Evolutionary conservation across 2,113 vertebrate species (phyloP).

Genomic region (Cheirogaleus medius): DNA sequence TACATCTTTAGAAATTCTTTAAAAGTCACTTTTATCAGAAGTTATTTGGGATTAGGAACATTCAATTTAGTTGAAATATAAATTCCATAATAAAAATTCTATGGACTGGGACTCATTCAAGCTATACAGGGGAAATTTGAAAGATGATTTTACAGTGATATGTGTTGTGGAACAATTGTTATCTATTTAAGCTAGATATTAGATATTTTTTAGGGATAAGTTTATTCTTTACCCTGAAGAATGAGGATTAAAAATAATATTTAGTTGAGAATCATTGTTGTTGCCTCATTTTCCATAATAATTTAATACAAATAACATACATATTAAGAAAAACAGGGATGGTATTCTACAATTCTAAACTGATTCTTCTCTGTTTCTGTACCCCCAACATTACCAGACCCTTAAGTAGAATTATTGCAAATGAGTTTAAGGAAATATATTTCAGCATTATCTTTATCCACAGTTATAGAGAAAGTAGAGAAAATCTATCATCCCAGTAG

Average conservation of each 20-base stretch:
- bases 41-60: background rate
- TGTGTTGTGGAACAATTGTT: background rate
- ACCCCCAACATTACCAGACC: background rate
- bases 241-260: background rate
- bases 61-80: background rate
- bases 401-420: background rate
- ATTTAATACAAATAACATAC: background rate
- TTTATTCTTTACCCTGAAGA: background rate
- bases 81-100: background rate
- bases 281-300: background rate
- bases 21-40: background rate
- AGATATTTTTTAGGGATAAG: background rate
- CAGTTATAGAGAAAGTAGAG: background rate
- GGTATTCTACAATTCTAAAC: background rate
- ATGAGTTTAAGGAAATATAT: background rate
- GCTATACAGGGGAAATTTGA: background rate
- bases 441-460: background rate
- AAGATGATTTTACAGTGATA: background rate
- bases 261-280: background rate
- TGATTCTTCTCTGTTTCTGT: background rate
- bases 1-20: background rate
- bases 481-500: too few species aligned
- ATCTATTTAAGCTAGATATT: background rate
- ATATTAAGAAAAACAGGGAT: background rate
- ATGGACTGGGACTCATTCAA: background rate